phyloP scores from a whole-genome alignment of 92 coral and sea anemone species.

The Zoanthus sociatus region DNA sequence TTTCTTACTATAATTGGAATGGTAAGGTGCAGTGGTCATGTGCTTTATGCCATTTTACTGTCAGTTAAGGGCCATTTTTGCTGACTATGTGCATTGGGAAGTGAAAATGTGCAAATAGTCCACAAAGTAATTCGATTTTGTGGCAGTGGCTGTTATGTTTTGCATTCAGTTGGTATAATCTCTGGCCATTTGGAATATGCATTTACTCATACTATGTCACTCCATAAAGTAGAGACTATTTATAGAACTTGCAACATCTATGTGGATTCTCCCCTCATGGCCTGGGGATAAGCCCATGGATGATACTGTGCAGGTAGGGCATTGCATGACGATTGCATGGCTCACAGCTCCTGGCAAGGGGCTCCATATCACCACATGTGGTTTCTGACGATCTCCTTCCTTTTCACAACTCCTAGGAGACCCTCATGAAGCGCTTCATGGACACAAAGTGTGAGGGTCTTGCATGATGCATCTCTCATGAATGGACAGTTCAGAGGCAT shows the following conservation, averaged over 20 bases:
- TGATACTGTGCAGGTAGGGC: slow-evolving; percentile 2
- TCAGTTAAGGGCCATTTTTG: slow-evolving; percentile 58
- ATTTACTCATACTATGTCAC: no score
- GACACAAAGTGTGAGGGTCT: slow-evolving; percentile 12
- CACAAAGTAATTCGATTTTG: slow-evolving; percentile 26
- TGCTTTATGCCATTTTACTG: slow-evolving; percentile 47
- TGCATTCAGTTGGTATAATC: slow-evolving; percentile 29
- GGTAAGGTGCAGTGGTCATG: slow-evolving; percentile 22
- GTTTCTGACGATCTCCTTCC: background rate
- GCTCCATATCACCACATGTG: slow-evolving; percentile 33
- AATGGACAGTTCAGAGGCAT: no score
- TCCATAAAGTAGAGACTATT: slow-evolving; percentile 32
- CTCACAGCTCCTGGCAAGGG: slow-evolving; percentile 11
- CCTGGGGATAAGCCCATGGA: slow-evolving; percentile 47
- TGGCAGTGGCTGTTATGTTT: slow-evolving; percentile 45
- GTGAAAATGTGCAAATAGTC: slow-evolving; percentile 28
- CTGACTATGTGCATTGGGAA: slow-evolving; percentile 41
- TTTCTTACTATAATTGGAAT: background rate
- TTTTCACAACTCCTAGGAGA: slow-evolving; percentile 44
- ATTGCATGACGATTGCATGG: background rate
- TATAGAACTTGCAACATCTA: slow-evolving; percentile 57
- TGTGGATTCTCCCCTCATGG: no score
- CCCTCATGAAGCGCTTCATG: slow-evolving; percentile 44
- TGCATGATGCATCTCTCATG: background rate
- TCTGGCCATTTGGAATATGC: slow-evolving; percentile 57